These are phyloP conservation scores for Mesoclemmys tuberculata DNA, from an alignment of 2,113 vertebrate genomes.

Conservation along the genomic window DNA sequence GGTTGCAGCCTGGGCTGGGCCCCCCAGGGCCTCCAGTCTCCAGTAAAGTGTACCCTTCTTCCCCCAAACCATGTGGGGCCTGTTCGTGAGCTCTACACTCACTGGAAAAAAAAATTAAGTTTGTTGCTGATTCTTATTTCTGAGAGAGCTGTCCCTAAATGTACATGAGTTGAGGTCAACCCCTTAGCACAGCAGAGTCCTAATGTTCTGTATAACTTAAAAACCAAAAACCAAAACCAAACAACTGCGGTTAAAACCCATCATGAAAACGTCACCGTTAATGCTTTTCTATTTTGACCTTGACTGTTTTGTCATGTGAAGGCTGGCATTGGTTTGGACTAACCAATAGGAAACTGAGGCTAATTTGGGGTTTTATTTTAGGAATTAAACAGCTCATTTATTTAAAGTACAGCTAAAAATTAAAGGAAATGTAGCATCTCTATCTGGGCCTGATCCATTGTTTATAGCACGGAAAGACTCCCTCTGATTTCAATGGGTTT, in stretches of 20 bases:
- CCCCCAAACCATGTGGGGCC: too few relatives aligned
- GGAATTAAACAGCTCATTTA: not conserved
- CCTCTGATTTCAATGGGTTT: not conserved
- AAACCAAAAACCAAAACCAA: not conserved
- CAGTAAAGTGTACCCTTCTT: too few relatives aligned
- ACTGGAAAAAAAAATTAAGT: not conserved
- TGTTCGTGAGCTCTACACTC: not conserved
- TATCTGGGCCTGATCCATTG: not conserved
- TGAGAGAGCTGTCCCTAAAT: not conserved
- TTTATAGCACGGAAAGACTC: not conserved
- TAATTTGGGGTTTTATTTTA: not conserved
- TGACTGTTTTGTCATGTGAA: not conserved
- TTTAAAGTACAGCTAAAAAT: not conserved
- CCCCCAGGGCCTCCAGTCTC: too few relatives aligned
- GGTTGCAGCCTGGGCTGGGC: too few relatives aligned
- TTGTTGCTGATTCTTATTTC: not conserved
- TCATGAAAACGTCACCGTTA: not conserved
- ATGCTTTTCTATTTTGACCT: not conserved
- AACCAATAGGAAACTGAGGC: not conserved
- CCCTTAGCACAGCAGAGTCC: not conserved
- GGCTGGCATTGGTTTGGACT: not conserved
- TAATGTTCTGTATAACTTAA: not conserved
- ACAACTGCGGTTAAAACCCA: not conserved
- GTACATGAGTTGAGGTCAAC: not conserved
- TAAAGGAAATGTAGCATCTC: not conserved